A percentile compares a stretch with the other conserved stretches of the same genome.
These are phyloP conservation scores for Iselma pallidipennis DNA, from an alignment of 2,888 invertebrate genomes.

Conservation along the genomic window DNA sequence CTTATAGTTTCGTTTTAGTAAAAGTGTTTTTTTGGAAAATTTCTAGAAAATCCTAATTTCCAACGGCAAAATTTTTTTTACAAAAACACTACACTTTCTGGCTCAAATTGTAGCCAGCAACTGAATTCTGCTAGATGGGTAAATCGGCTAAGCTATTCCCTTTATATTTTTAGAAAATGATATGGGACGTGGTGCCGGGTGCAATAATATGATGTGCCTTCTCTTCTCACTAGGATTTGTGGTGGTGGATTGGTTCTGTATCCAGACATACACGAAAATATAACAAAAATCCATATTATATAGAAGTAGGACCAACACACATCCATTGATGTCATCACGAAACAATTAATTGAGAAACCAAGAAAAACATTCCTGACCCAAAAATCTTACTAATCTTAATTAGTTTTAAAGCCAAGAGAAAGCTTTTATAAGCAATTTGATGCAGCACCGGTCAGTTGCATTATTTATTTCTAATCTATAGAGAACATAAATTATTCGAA, in stretches of 20 bases:
- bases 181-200: conserved; percentile 52
- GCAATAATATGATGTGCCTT: conserved; percentile 34
- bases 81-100: conserved; percentile 29
- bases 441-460: no score
- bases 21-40: conserved; percentile 10
- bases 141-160: conserved; percentile 45
- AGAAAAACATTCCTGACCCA: not conserved
- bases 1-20: no score
- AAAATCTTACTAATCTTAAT: not conserved
- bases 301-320: not conserved
- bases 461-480: not conserved
- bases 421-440: no score
- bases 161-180: conserved; percentile 57
- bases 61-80: conserved; percentile 3
- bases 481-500: not conserved
- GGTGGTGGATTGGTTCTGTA: conserved; percentile 24
- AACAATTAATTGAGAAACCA: not conserved
- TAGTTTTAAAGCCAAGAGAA: no score
- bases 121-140: conserved; percentile 50
- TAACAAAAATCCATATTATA: not conserved
- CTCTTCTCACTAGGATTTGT: conserved; percentile 28
- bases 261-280: not conserved
- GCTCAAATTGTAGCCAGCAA: conserved; percentile 30
- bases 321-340: not conserved
- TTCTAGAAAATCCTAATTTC: no score